A percentile compares a stretch with the other conserved stretches of the same genome.
Conservation (phyloP, 2,888 invertebrate species). For the Nesidiocoris tenuis region DNA sequence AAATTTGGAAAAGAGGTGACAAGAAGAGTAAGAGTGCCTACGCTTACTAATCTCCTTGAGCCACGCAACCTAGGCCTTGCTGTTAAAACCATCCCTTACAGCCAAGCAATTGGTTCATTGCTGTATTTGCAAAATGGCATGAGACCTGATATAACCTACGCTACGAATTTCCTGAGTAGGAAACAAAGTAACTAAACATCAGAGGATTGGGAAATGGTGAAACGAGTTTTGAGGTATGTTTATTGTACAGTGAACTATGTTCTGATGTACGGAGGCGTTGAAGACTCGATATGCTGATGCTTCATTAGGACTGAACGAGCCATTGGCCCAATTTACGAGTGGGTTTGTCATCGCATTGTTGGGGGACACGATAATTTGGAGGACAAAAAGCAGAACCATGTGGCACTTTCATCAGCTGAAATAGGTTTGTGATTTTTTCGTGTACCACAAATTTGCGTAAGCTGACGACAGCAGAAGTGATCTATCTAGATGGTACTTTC, state of each 20-base stretch:
- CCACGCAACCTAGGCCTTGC: too few relatives aligned
- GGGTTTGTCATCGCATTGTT: background rate
- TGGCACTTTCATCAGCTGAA: background rate
- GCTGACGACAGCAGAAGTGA: too few relatives aligned
- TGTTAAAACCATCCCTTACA: background rate
- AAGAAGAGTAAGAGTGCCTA: too few relatives aligned
- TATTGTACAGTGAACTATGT: background rate
- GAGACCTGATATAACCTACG: background rate
- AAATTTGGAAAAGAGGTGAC: background rate
- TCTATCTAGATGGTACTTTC: too few relatives aligned
- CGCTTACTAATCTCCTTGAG: too few relatives aligned
- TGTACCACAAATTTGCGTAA: too few relatives aligned
- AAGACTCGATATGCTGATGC: background rate
- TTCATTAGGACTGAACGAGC: background rate
- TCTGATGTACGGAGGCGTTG: background rate
- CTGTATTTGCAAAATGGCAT: slow-evolving; percentile 14
- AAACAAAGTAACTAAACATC: background rate
- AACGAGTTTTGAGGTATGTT: background rate
- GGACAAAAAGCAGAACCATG: background rate
- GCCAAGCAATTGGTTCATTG: slow-evolving; percentile 3
- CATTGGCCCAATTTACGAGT: background rate
- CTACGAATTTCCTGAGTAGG: background rate
- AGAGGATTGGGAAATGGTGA: background rate
- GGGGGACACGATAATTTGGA: background rate
- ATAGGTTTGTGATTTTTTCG: background rate